Percentiles rank a stretch among this genome's conserved stretches.
phyloP scores from a whole-genome alignment of 1,140 invertebrate genomes.

The Tribolium madens region DNA sequence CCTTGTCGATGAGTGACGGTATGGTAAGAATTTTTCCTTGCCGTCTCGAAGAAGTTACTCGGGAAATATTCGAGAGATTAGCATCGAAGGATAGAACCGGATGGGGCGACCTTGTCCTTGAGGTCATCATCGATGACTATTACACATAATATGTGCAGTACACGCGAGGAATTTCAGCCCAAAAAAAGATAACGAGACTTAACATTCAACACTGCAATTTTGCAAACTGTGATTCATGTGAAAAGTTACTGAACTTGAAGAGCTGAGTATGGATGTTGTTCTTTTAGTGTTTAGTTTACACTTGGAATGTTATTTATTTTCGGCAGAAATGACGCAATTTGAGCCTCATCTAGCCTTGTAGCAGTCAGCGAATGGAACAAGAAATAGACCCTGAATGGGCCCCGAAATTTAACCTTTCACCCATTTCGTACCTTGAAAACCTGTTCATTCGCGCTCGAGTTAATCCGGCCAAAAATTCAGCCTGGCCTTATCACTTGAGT shows the following conservation, averaged over 20 bases:
- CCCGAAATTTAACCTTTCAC: slow-evolving; percentile 23
- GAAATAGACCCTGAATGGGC: slow-evolving; percentile 12
- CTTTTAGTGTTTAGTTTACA: background rate
- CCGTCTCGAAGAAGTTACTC: background rate
- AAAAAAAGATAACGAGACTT: background rate
- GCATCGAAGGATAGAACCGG: slow-evolving; percentile 22
- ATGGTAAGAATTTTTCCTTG: slow-evolving; percentile 25
- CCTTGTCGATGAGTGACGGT: slow-evolving; percentile 3
- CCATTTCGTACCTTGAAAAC: background rate
- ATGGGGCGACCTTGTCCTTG: slow-evolving; percentile 23
- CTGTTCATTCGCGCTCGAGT: background rate
- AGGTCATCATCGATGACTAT: slow-evolving; percentile 18
- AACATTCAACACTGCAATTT: background rate
- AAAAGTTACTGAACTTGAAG: background rate
- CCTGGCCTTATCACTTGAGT: background rate
- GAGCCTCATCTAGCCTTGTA: slow-evolving; percentile 1
- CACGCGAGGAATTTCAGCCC: background rate
- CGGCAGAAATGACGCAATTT: slow-evolving; percentile 9
- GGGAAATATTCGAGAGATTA: slow-evolving; percentile 26
- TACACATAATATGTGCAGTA: background rate
- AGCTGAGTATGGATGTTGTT: background rate
- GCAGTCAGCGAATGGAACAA: slow-evolving; percentile 2
- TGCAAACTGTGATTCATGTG: background rate
- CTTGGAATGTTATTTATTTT: background rate
- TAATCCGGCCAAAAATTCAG: background rate